Evolutionary conservation across 2,113 vertebrate species (phyloP), one percentile per base, ranked within the genome.

Genomic region (Cyanoderma ruficeps): DNA sequence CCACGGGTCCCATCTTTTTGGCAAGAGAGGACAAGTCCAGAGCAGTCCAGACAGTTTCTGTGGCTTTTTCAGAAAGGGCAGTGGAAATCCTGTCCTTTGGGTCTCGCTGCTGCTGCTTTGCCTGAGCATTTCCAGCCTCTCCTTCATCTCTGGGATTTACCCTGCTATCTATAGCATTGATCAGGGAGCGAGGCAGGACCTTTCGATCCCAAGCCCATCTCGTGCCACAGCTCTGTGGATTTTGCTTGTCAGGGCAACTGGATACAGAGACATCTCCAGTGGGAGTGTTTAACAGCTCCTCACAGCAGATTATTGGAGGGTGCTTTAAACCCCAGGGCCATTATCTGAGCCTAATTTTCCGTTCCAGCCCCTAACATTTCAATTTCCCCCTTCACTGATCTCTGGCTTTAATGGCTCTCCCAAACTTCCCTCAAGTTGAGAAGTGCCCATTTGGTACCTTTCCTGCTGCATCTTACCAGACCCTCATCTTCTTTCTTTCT

Each of bases 371-470:
- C 84, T 55, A 56, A 76, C 16, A 23, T 52, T 93, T 74, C 85
- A 65, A 35, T 61, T 75, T 85, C 63, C 79, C 68, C 61, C 80
- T 96, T 96, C 95, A 56, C 71, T 71, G 55, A 91, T 50, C 89
- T 81, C 71, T 72, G 35, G 70, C 44, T 86, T 53, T 76, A 89
- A 76, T 16, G 47, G 42, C 33, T 52, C 65, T 42, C 28, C 69
- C 71, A 69, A 88, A 90, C 68, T 72, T 72, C 3, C 9, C n/a
- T 46, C 27, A 42, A 79, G 37, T 67, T 28, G 70, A 24, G 77
- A 94, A 91, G 68, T 55, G 42, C 86, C 91, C 86, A 31, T 93
- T 82, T 55, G 79, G 75, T 56, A 13, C 71, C 1, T 0, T 3
- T 72, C 49, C 93, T 63, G 53, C 42, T 7, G 10, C 72, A 68